Conservation (phyloP, 2,888 invertebrate species). For the Folsomia candida region DNA sequence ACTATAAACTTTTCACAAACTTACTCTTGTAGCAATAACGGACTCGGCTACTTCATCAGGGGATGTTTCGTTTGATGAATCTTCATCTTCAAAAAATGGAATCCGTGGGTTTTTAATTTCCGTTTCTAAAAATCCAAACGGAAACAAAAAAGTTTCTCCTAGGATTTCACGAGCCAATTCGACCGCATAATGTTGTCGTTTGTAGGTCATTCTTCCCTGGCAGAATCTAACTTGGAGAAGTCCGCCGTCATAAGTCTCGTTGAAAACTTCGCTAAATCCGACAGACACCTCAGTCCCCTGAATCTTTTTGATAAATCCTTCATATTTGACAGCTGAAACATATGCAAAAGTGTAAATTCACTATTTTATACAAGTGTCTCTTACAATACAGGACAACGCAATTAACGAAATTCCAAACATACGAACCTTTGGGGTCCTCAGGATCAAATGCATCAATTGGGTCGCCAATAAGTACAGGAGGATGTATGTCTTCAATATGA, state of each 20-base stretch:
- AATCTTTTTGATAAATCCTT: conserved; percentile 72
- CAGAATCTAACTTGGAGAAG: conserved; percentile 74
- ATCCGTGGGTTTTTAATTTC: conserved; percentile 60
- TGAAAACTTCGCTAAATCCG: conserved; percentile 74
- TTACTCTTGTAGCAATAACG: not conserved
- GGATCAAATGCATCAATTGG: conserved; percentile 58
- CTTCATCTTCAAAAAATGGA: conserved; percentile 46
- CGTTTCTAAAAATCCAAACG: conserved; percentile 58
- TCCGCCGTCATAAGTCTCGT: conserved; percentile 69
- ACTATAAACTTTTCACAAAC: not conserved
- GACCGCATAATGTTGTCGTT: conserved; percentile 73
- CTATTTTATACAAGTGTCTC: not conserved
- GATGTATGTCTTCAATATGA: conserved; percentile 80
- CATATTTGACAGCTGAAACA: conserved; percentile 57
- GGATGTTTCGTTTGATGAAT: not conserved
- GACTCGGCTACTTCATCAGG: not conserved
- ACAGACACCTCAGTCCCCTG: conserved; percentile 68
- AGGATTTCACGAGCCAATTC: conserved; percentile 63
- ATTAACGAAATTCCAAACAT: not conserved
- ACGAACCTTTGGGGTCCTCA: conserved; percentile 49
- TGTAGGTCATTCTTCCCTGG: conserved; percentile 63
- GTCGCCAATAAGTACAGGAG: conserved; percentile 79
- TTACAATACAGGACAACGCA: not conserved
- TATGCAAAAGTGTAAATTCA: not conserved
- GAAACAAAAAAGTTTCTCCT: conserved; percentile 70